phyloP scores from a whole-genome alignment of 2,797 vertebrate species.

The Tokudaia muenninki region DNA sequence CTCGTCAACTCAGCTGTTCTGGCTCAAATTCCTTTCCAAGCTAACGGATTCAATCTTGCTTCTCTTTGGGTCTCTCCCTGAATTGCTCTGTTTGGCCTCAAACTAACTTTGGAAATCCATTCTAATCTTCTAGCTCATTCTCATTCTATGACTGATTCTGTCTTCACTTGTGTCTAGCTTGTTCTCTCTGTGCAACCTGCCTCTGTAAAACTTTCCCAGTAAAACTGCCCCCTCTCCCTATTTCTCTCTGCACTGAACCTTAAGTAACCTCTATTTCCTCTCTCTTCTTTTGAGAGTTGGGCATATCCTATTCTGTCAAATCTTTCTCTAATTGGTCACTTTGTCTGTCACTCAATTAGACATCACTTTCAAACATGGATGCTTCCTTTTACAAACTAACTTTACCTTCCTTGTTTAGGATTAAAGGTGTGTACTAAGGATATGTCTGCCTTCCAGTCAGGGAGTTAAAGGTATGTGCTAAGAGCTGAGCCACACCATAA shows the following conservation, averaged over 20 bases:
- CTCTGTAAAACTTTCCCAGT: neutral
- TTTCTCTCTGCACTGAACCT: neutral
- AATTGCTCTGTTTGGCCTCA: neutral
- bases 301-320: neutral
- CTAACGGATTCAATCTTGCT: neutral
- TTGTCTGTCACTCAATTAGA: neutral
- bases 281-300: neutral
- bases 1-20: neutral
- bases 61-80: neutral
- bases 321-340: neutral
- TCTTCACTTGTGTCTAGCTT: neutral
- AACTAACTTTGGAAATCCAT: neutral
- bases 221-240: neutral
- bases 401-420: neutral
- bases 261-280: neutral
- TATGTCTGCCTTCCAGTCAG: neutral
- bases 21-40: neutral
- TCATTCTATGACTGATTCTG: neutral
- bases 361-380: neutral
- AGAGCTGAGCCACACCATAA: neutral
- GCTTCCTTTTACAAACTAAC: neutral
- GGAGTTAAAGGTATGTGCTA: neutral
- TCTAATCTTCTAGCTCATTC: neutral
- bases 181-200: neutral
- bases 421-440: neutral